Conservation (phyloP, 2,113 vertebrate genomes). For the Sigmodon hispidus region DNA sequence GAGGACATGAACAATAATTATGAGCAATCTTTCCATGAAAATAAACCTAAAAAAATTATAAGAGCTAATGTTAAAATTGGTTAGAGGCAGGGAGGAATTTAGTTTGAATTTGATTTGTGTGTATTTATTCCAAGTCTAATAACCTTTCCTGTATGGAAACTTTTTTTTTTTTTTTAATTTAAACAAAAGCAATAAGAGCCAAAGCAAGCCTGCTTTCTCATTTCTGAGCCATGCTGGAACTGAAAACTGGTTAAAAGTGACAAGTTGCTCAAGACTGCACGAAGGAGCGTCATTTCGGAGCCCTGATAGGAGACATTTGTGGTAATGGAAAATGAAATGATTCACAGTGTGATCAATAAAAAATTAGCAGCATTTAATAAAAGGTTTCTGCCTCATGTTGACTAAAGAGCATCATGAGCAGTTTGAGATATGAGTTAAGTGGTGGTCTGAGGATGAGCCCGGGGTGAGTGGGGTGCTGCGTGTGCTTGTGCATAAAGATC, state of each 20-base stretch:
- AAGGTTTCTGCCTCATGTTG: constrained; percentile 80
- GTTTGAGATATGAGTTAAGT: constrained; percentile 73
- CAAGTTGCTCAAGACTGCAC: constrained; percentile 82
- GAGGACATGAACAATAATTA: constrained; percentile 88
- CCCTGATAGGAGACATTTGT: constrained; percentile 84
- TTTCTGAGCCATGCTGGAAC: constrained; percentile 82
- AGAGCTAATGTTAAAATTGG: constrained; percentile 83
- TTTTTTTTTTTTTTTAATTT: constrained; percentile 61
- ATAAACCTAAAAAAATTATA: constrained; percentile 86
- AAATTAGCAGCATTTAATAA: constrained; percentile 89
- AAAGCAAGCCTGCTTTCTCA: constrained; percentile 77
- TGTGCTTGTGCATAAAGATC: neutral
- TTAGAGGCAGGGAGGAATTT: constrained; percentile 84
- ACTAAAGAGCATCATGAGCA: constrained; percentile 63
- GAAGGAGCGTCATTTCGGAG: constrained; percentile 79
- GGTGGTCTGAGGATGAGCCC: neutral
- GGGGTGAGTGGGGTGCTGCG: neutral
- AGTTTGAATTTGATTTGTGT: constrained; percentile 80
- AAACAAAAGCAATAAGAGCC: constrained; percentile 81
- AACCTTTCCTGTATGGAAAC: constrained; percentile 80
- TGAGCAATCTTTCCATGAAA: constrained; percentile 85
- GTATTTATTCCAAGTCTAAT: constrained; percentile 84
- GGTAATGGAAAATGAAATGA: constrained; percentile 86
- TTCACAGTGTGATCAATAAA: constrained; percentile 87
- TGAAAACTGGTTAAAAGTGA: constrained; percentile 86